Conservation (phyloP, 2,888 invertebrate genomes). For the Tachystola acroxantha region DNA sequence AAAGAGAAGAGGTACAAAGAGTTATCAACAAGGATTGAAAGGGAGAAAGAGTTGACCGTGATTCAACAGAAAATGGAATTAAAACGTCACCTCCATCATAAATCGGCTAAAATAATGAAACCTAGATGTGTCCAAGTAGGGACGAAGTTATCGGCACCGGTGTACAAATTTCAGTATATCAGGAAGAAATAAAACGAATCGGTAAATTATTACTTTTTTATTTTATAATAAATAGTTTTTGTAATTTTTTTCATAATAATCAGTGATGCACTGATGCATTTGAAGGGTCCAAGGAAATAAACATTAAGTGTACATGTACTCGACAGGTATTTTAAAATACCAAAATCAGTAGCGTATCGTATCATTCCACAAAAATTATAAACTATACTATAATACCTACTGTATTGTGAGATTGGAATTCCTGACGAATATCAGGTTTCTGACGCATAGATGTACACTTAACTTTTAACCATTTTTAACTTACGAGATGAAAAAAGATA, state of each 20-base stretch:
- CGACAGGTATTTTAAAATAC: no score
- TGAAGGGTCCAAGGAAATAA: not conserved
- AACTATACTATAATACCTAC: no score
- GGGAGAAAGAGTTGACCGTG: slow-evolving; percentile 86
- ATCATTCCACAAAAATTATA: no score
- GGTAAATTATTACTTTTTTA: slow-evolving; percentile 10
- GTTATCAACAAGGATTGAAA: slow-evolving; percentile 84
- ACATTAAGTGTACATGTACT: not conserved
- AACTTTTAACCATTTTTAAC: no score
- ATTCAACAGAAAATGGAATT: slow-evolving; percentile 89
- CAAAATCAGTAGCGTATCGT: no score
- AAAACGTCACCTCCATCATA: slow-evolving; percentile 81
- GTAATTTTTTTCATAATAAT: not conserved
- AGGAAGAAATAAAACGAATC: slow-evolving; percentile 82
- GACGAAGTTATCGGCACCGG: slow-evolving; percentile 82
- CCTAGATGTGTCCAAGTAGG: slow-evolving; percentile 82
- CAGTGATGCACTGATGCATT: not conserved
- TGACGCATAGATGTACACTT: no score
- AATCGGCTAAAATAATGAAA: slow-evolving; percentile 75
- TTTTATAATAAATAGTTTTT: slow-evolving; percentile 27
- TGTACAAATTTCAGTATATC: slow-evolving; percentile 89
- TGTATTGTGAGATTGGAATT: no score
- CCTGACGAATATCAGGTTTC: no score
- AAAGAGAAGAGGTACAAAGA: slow-evolving; percentile 84
- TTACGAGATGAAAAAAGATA: no score